Evolutionary conservation across 2,113 vertebrate genomes (phyloP).

Genomic region (Isurus oxyrinchus): DNA sequence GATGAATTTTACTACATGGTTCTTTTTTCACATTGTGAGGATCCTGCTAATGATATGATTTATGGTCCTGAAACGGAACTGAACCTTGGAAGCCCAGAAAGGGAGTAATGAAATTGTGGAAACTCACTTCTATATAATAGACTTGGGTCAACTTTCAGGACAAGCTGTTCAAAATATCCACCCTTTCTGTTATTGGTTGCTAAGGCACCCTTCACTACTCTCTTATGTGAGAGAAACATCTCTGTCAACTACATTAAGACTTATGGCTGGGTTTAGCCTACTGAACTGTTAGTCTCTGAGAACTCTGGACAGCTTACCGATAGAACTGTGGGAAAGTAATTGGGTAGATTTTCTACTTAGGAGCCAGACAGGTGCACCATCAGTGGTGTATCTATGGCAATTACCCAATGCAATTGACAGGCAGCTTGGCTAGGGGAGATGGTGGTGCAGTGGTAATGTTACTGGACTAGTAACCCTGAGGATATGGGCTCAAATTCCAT

Average conservation of each 20-base stretch:
- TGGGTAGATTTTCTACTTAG: neutral
- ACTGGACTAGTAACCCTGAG: too few relatives aligned
- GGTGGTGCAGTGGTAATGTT: too few relatives aligned
- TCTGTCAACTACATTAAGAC: neutral
- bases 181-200: neutral
- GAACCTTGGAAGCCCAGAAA: too few relatives aligned
- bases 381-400: neutral
- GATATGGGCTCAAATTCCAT: too few relatives aligned
- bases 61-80: too few relatives aligned
- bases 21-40: neutral
- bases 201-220: neutral
- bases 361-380: too few relatives aligned
- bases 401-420: neutral
- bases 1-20: too few relatives aligned
- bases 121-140: too few relatives aligned
- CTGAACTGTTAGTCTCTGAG: neutral
- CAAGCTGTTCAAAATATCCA: neutral
- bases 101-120: too few relatives aligned
- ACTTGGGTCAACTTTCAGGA: too few relatives aligned
- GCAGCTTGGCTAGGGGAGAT: too few relatives aligned
- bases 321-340: neutral
- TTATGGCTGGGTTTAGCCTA: neutral
- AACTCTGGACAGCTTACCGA: neutral
- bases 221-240: neutral
- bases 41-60: too few relatives aligned